A percentile compares a stretch with the other conserved stretches of the same genome.
Conservation (phyloP, 2,888 invertebrate genomes). For the Andrena marginata region DNA sequence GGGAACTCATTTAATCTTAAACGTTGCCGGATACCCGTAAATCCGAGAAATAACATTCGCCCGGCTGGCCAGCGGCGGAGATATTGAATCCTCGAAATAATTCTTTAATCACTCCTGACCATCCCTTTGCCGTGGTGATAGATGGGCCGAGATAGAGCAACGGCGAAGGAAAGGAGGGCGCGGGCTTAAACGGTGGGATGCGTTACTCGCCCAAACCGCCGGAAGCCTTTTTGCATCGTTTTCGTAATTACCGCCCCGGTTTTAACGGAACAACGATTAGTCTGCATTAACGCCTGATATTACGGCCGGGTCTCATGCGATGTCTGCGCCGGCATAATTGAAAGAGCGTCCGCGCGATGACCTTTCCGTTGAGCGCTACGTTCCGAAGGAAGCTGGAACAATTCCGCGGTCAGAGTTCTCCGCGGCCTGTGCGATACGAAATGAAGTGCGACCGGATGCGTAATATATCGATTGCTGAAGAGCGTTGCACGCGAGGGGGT, state of each 20-base stretch:
- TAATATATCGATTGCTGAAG: no score
- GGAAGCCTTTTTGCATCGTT: constrained; percentile 71
- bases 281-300: constrained; percentile 72
- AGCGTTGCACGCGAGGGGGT: no score
- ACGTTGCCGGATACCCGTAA: neutral
- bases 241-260: constrained; percentile 74
- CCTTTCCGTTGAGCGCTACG: constrained; percentile 35
- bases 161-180: constrained; percentile 15
- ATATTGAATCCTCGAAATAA: neutral
- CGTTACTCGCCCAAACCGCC: constrained; percentile 65
- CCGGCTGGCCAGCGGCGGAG: neutral
- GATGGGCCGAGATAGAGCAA: neutral
- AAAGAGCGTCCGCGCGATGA: constrained; percentile 69
- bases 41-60: neutral
- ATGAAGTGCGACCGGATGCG: no score
- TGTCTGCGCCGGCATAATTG: constrained; percentile 66
- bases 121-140: neutral
- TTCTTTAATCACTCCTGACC: neutral
- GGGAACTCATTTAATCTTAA: constrained; percentile 24
- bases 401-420: neutral
- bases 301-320: constrained; percentile 74
- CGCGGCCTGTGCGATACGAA: no score
- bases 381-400: neutral
- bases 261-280: constrained; percentile 71
- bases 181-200: constrained; percentile 45